Base-by-base conservation (phyloP, 2,797 vertebrate genomes). In the Sternarchorhynchus goeldii region DNA sequence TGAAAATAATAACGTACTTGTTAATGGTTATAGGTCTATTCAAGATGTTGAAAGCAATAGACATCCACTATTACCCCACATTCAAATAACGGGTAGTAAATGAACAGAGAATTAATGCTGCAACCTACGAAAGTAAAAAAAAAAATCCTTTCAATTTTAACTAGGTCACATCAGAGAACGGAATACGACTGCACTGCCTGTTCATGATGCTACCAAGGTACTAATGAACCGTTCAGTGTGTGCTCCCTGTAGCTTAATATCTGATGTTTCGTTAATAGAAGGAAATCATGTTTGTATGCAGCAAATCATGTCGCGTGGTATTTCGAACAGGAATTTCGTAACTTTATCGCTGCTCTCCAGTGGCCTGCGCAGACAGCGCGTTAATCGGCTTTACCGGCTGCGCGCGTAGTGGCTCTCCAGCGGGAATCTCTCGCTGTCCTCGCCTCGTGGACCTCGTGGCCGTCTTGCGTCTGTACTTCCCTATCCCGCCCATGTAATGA, bases 381-480 rank as follows among this genome's bases (percentile, higher is more conserved):
- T 25, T 25, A 25, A 25, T 25, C 90, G 89, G 88, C 88, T 93
- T 91, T 90, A 70, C 86, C 76, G 81, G 82, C 86, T 89, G 83
- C 84, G 78, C 76, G 85, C 83, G 82, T 85, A 88, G 85, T 85
- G 84, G 32, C 39, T 2, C 85, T 69, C 79, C 84, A 86, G 66
- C 85, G 76, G 62, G 82, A 83, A n/a, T 7, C 77, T 82, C 82
- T 83, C 82, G 59, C 77, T 34, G 25, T 6, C 31, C 78, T 59
- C 75, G 68, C 65, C 86, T 75, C 2, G 41, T 83, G 84, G 86
- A 87, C 88, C 39, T 20, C 45, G n/a, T 32, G 82, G 79, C 86
- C 85, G 79, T 72, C 25, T 25, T 25, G 25, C 25, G 25, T 25
- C 25, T 25, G 25, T 25, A 25, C 25, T 71, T 85, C 85, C 83